Conservation (phyloP, 2,888 invertebrate genomes). For the Pheosia gnoma region DNA sequence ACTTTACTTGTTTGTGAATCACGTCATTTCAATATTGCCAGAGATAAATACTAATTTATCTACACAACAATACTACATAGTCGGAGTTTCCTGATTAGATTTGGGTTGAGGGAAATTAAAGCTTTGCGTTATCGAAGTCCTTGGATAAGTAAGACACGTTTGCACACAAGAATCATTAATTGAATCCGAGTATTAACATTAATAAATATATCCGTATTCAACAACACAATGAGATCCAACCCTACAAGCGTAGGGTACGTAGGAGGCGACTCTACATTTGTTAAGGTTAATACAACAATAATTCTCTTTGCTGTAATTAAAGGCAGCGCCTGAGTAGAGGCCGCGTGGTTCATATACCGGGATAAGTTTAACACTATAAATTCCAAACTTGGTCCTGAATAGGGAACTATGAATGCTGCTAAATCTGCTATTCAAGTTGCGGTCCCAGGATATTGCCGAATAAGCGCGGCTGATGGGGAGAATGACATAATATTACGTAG, state of each 20-base stretch:
- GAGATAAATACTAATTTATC: too few species aligned
- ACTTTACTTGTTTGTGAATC: conserved; percentile 15
- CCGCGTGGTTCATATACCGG: conserved; percentile 44
- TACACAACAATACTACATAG: too few species aligned
- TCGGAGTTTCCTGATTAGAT: background rate
- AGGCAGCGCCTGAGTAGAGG: conserved; percentile 35
- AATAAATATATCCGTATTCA: conserved; percentile 30
- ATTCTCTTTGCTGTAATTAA: conserved; percentile 40
- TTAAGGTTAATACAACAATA: conserved; percentile 39
- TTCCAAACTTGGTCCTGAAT: conserved; percentile 51
- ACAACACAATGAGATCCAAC: conserved; percentile 28
- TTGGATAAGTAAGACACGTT: too few species aligned
- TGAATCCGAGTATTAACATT: conserved; percentile 1
- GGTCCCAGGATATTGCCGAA: conserved; percentile 36
- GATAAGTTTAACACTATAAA: conserved; percentile 50
- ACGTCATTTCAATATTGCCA: background rate
- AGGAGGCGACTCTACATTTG: conserved; percentile 5
- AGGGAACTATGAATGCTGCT: conserved; percentile 54
- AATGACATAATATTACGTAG: background rate
- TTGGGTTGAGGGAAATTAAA: background rate
- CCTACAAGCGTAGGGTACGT: background rate
- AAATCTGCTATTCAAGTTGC: conserved; percentile 46
- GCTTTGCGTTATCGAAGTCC: background rate
- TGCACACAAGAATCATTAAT: too few species aligned
- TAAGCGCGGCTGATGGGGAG: conserved; percentile 8